Conservation (phyloP, 2,888 invertebrate species). For the Allygus modestus region DNA sequence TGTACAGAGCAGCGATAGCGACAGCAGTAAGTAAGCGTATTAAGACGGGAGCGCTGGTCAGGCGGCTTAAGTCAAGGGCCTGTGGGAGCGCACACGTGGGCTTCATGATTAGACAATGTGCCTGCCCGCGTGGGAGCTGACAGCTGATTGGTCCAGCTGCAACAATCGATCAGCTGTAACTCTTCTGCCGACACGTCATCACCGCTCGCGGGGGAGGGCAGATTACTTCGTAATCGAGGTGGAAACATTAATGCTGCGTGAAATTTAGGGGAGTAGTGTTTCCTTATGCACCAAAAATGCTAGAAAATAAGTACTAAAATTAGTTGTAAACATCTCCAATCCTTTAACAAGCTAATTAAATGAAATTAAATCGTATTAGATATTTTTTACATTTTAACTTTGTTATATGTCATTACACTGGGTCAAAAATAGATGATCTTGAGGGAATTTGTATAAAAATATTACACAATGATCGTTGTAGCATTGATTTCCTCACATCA, state of each 20-base stretch:
- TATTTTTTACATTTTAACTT: too few species aligned
- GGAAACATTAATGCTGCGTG: constrained; percentile 29
- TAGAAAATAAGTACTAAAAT: too few species aligned
- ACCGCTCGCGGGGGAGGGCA: constrained; percentile 40
- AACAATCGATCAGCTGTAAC: constrained; percentile 56
- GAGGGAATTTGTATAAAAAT: too few species aligned
- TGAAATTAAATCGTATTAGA: too few species aligned
- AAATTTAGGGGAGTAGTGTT: constrained; percentile 5
- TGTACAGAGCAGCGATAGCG: constrained; percentile 33
- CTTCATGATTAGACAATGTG: constrained; percentile 57
- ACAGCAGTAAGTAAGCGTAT: constrained; percentile 52
- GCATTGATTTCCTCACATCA: too few species aligned
- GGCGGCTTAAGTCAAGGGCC: constrained; percentile 57
- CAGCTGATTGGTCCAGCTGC: constrained; percentile 51
- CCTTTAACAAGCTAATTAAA: too few species aligned
- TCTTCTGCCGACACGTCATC: constrained; percentile 45
- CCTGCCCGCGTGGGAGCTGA: background rate
- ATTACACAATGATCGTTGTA: too few species aligned
- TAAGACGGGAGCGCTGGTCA: constrained; percentile 46
- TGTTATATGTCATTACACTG: too few species aligned
- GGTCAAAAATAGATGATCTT: too few species aligned
- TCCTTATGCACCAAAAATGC: background rate
- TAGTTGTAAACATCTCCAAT: too few species aligned
- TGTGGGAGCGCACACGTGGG: constrained; percentile 48
- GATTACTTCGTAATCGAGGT: constrained; percentile 28